phyloP scores from a whole-genome alignment of 1,140 invertebrate genomes.

The Eumaeus atala region DNA sequence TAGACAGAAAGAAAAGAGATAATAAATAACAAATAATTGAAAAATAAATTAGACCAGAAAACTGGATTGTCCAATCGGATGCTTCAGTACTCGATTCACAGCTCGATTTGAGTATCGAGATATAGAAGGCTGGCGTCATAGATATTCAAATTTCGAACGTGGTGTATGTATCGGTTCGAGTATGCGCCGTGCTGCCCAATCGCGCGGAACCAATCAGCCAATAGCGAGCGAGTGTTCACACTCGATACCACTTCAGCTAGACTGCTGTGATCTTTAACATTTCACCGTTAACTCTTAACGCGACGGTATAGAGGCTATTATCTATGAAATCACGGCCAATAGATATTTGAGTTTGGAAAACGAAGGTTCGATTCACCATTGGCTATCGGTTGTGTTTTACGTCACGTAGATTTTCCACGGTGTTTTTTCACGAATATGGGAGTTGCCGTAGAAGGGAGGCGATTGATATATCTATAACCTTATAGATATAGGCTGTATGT shows the following conservation, averaged over 20 bases:
- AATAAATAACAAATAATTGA: no score
- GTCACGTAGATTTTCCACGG: conserved; percentile 61
- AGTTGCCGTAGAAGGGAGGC: conserved; percentile 12
- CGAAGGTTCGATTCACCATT: conserved; percentile 62
- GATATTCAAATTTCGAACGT: conserved; percentile 50
- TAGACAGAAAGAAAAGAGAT: no score
- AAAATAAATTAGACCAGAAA: no score
- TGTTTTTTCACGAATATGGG: conserved; percentile 45
- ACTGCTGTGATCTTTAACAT: conserved; percentile 26
- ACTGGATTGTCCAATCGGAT: no score
- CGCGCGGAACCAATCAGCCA: conserved; percentile 66
- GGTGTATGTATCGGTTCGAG: conserved; percentile 45
- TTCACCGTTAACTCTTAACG: conserved; percentile 8
- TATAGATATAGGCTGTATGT: conserved; percentile 1
- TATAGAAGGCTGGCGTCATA: conserved; percentile 27
- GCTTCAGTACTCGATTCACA: no score
- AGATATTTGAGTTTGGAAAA: conserved; percentile 34
- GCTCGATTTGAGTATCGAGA: conserved; percentile 23
- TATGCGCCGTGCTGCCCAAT: conserved; percentile 54
- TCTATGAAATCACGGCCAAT: conserved; percentile 24
- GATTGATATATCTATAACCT: conserved; percentile 2
- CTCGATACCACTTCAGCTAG: conserved; percentile 46
- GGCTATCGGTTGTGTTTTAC: conserved; percentile 49
- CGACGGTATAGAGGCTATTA: conserved; percentile 12
- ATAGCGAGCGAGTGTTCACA: conserved; percentile 35